A percentile compares a stretch with the other conserved stretches of the same genome.
Evolutionary conservation across 2,113 vertebrate species (phyloP).

Genomic region (Crocuta crocuta): DNA sequence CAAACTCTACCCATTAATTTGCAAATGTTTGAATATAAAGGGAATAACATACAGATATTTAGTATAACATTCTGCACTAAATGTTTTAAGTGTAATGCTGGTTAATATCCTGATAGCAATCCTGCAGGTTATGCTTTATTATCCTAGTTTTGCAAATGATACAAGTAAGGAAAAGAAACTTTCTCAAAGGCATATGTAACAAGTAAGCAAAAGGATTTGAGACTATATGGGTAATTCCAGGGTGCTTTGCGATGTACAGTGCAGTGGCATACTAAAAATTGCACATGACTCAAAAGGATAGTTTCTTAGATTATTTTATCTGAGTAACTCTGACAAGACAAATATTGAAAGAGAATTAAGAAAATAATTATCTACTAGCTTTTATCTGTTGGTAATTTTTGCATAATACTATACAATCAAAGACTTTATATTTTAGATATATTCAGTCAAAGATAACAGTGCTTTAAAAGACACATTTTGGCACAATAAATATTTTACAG

Average conservation of each 20-base stretch:
- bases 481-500: not conserved
- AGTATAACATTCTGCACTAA: not conserved
- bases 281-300: not conserved
- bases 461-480: not conserved
- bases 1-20: not conserved
- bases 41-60: not conserved
- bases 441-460: not conserved
- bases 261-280: not conserved
- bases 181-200: not conserved
- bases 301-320: not conserved
- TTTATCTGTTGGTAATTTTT: not conserved
- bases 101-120: not conserved
- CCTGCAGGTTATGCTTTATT: not conserved
- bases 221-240: not conserved
- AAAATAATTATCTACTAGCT: not conserved
- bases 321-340: not conserved
- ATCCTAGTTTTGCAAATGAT: not conserved
- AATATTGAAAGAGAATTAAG: not conserved
- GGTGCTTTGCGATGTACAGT: rapidly evolving
- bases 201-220: not conserved
- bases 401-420: not conserved
- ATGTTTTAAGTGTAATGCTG: not conserved
- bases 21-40: not conserved
- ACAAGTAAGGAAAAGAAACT: not conserved
- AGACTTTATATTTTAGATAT: not conserved